Evolutionary conservation across 2,797 vertebrate genomes (phyloP).

Genomic region (Artibeus jamaicensis): DNA sequence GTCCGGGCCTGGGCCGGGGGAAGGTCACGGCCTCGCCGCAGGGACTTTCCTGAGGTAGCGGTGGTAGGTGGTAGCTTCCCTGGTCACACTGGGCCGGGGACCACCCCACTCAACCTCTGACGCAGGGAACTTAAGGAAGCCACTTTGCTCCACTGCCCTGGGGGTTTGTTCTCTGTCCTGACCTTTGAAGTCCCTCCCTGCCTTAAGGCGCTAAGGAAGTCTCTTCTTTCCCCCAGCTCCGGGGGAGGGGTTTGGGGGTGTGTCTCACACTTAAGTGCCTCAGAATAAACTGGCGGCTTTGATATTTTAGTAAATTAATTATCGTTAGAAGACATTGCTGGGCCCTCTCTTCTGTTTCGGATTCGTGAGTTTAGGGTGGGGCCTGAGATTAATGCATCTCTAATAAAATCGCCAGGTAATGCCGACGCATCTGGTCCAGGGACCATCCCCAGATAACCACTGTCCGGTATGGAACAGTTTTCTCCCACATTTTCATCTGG

Average conservation of each 20-base stretch:
- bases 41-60: neutral
- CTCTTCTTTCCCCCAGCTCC: neutral
- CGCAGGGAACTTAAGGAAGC: neutral
- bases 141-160: neutral
- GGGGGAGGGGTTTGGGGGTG: too few relatives aligned
- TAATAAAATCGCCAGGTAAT: neutral
- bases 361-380: neutral
- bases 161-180: neutral
- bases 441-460: neutral
- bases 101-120: neutral
- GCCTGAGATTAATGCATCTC: neutral
- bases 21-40: neutral
- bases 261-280: neutral
- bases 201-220: neutral
- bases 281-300: neutral
- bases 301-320: neutral
- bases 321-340: neutral
- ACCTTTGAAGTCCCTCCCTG: neutral
- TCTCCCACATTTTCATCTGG: neutral
- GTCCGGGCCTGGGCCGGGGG: fast-evolving
- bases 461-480: neutral
- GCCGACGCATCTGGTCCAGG: neutral
- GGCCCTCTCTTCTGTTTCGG: neutral
- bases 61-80: neutral
- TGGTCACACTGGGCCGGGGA: neutral